Percentiles rank a stretch among this genome's conserved stretches.
phyloP scores from a whole-genome alignment of 2,113 vertebrate genomes.

The Podarcis raffonei region DNA sequence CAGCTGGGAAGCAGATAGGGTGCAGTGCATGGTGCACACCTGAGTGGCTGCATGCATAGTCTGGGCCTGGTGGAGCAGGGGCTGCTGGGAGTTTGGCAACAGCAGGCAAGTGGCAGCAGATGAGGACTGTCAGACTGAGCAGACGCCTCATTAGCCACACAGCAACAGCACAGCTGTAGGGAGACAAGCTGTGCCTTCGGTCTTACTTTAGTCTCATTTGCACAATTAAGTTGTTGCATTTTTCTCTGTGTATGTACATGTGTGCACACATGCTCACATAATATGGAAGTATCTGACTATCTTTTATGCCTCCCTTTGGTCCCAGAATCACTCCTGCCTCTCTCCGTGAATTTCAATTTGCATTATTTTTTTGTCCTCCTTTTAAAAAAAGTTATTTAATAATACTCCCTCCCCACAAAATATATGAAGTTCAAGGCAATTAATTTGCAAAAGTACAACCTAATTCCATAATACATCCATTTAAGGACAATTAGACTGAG shows the following conservation, averaged over 20 bases:
- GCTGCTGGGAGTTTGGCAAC: constrained; percentile 45
- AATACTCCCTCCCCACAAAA: not conserved
- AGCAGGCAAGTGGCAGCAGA: constrained; percentile 44
- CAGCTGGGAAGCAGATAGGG: not conserved
- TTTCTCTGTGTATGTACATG: not conserved
- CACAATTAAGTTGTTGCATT: constrained; percentile 16
- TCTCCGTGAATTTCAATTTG: too few species aligned
- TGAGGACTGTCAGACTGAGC: constrained; percentile 47
- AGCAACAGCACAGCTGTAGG: constrained; percentile 52
- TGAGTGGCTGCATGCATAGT: not conserved
- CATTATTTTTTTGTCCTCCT: not conserved
- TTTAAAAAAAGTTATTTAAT: not conserved
- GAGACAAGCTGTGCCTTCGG: not conserved
- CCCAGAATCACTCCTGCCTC: not conserved
- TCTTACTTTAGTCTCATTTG: not conserved
- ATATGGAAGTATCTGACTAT: not conserved
- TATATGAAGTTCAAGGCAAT: not conserved
- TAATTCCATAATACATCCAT: not conserved
- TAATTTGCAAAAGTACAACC: not conserved
- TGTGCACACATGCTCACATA: not conserved
- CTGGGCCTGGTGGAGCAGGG: not conserved
- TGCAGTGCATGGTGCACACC: not conserved
- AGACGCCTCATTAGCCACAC: constrained; percentile 53
- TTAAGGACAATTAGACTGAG: constrained; percentile 7
- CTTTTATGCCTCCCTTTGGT: not conserved